These are phyloP conservation scores for Amphipyra berbera DNA, from an alignment of 2,888 invertebrate species.

Conservation along the genomic window DNA sequence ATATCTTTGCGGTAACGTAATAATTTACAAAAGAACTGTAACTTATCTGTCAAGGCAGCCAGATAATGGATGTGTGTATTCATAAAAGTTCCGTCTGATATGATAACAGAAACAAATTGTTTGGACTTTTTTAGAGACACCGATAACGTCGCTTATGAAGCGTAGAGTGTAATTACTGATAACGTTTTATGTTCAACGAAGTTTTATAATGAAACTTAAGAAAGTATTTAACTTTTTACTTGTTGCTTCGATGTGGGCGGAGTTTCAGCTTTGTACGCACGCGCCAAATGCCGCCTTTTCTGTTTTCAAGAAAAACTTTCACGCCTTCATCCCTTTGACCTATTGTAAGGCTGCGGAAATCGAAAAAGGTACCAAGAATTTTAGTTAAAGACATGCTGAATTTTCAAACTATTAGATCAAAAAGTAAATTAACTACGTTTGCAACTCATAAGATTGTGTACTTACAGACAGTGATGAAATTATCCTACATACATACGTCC, in stretches of 20 bases:
- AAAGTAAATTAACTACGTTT: neutral
- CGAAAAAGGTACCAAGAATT: too few relatives aligned
- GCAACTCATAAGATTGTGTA: conserved; percentile 6
- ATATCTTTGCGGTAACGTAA: conserved; percentile 20
- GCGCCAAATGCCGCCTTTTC: conserved; percentile 70
- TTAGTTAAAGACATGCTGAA: too few relatives aligned
- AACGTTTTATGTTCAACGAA: conserved; percentile 30
- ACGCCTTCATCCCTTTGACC: conserved; percentile 23
- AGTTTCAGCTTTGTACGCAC: conserved; percentile 73
- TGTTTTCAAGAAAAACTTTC: conserved; percentile 33
- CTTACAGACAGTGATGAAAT: conserved; percentile 20
- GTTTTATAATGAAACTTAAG: conserved; percentile 13
- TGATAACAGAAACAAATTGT: conserved; percentile 50
- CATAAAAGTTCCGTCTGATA: conserved; percentile 46
- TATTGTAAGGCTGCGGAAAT: neutral
- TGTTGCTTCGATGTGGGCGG: conserved; percentile 81
- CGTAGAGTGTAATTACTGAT: conserved; percentile 27
- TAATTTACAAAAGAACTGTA: conserved; percentile 28
- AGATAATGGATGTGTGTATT: conserved; percentile 35
- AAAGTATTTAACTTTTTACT: conserved; percentile 60
- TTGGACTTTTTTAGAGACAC: conserved; percentile 37
- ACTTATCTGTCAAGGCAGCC: conserved; percentile 51
- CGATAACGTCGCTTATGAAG: conserved; percentile 47
- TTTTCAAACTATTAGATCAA: neutral
- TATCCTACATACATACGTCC: conserved; percentile 10